Percentiles rank a stretch among this genome's conserved stretches.
Conservation (phyloP, 2,797 vertebrate species). For the Telmatherina bonti region DNA sequence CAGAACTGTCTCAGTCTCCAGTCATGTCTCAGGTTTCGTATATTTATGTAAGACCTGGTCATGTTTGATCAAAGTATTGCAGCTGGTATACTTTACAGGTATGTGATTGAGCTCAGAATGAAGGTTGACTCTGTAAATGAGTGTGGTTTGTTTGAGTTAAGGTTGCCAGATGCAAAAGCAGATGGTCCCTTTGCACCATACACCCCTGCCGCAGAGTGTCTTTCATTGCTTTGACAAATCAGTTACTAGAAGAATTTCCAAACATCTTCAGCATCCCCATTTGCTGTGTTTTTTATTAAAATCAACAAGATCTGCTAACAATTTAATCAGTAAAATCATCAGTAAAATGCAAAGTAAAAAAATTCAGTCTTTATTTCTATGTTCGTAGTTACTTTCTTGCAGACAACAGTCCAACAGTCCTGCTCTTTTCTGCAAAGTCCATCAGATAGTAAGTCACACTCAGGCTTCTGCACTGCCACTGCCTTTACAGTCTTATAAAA, state of each 20-base stretch:
- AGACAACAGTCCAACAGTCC: conserved; percentile 8
- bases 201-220: neutral
- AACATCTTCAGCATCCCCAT: neutral
- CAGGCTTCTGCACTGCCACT: neutral
- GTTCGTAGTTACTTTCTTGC: neutral
- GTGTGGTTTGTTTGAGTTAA: neutral
- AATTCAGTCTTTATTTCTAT: conserved; percentile 3
- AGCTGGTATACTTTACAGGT: neutral
- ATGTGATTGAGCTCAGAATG: neutral
- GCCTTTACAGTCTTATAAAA: conserved; percentile 20
- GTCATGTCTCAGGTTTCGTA: too few species aligned
- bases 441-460: conserved; percentile 22
- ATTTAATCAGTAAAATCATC: neutral
- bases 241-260: neutral
- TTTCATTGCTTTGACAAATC: neutral
- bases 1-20: neutral
- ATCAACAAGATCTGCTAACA: neutral
- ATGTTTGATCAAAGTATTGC: neutral
- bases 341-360: too few species aligned
- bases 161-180: neutral
- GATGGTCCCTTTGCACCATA: neutral
- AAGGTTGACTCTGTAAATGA: neutral
- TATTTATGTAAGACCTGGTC: neutral
- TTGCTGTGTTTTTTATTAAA: neutral
- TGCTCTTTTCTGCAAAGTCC: conserved; percentile 9